Percentiles rank a stretch among this genome's conserved stretches.
phyloP scores from a whole-genome alignment of 2,113 vertebrate species.

The Heterocephalus glaber region DNA sequence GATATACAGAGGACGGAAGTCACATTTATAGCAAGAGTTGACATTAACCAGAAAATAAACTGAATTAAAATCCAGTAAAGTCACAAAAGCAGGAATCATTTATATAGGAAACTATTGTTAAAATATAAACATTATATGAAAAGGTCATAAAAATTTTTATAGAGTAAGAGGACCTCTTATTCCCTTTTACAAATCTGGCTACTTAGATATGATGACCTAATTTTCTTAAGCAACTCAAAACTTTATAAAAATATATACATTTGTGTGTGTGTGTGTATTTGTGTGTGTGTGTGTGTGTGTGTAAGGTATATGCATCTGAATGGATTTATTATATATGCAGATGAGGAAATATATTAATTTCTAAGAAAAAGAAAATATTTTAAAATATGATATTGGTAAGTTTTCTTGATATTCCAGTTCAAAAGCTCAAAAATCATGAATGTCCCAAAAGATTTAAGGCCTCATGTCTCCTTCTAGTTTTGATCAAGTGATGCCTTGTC shows the following conservation, averaged over 20 bases:
- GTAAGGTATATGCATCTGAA: not conserved
- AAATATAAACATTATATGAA: not conserved
- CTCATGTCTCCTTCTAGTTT: not conserved
- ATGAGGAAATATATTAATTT: not conserved
- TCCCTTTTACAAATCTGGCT: constrained; percentile 14
- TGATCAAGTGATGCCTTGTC: not conserved
- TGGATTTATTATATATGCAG: not conserved
- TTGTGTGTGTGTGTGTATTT: not conserved
- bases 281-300: not conserved
- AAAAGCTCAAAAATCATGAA: constrained; percentile 33
- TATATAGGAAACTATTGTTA: constrained; percentile 11
- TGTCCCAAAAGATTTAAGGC: not conserved
- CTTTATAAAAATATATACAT: not conserved
- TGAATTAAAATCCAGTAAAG: constrained; percentile 56
- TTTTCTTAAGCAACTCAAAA: not conserved
- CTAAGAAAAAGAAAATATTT: constrained; percentile 36
- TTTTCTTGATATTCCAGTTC: constrained; percentile 1
- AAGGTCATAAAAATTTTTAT: not conserved
- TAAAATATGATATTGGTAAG: not conserved
- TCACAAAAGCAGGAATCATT: not conserved
- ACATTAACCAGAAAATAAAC: constrained; percentile 55
- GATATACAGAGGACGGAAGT: constrained; percentile 65
- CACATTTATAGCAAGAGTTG: constrained; percentile 44
- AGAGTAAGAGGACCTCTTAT: not conserved
- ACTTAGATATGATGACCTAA: not conserved